A percentile compares a stretch with the other conserved stretches of the same genome.
phyloP scores from a whole-genome alignment of 2,797 vertebrate genomes.

The Rousettus madagascariensis region DNA sequence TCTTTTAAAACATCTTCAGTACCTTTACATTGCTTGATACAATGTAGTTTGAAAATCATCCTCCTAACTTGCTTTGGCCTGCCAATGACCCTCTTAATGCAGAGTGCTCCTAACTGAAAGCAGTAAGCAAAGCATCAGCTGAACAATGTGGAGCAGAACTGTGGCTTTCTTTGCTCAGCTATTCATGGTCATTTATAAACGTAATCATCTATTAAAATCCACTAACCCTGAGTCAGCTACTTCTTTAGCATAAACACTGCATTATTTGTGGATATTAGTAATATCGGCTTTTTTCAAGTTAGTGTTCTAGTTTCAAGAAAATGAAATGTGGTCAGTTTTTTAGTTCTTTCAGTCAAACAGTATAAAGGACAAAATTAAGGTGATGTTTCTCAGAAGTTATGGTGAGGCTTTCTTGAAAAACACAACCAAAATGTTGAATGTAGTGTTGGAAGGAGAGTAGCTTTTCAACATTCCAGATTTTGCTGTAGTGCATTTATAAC shows the following conservation, averaged over 20 bases:
- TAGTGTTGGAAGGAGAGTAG: not conserved
- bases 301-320: constrained; percentile 12
- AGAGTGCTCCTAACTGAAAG: not conserved
- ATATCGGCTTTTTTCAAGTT: not conserved
- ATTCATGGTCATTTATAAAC: not conserved
- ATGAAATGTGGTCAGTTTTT: not conserved
- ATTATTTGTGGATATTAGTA: not conserved
- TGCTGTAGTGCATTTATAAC: not conserved
- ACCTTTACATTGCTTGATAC: not conserved
- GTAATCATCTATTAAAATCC: not conserved
- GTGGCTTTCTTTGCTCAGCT: not conserved
- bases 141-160: not conserved
- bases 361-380: not conserved
- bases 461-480: not conserved
- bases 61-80: not conserved
- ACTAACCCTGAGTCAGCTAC: not conserved
- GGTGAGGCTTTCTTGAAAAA: not conserved
- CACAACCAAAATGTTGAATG: not conserved
- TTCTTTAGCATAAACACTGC: not conserved
- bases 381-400: constrained; percentile 35
- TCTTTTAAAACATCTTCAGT: not conserved
- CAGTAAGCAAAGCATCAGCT: not conserved
- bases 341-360: constrained; percentile 6
- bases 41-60: constrained; percentile 20
- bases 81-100: not conserved